phyloP scores from a whole-genome alignment of 2,797 vertebrate species.

The Hapalemur alaotrensis region DNA sequence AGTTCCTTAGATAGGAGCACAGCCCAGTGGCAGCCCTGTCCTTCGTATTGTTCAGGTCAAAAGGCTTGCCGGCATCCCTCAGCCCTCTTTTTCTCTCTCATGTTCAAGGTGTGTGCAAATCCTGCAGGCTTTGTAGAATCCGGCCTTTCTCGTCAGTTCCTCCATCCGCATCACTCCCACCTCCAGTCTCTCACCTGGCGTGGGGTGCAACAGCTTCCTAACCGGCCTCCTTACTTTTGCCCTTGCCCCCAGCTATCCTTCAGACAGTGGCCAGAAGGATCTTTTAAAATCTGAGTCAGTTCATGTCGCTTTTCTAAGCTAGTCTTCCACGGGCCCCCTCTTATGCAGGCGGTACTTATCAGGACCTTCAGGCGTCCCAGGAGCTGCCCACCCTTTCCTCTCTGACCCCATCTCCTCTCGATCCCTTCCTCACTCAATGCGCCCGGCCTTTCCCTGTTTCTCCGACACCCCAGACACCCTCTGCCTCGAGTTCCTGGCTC shows the following conservation, averaged over 20 bases:
- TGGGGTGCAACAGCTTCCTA: background rate
- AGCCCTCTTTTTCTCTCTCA: background rate
- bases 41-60: background rate
- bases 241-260: background rate
- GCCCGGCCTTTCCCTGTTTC: background rate
- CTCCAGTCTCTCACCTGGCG: background rate
- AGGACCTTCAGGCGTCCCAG: background rate
- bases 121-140: background rate
- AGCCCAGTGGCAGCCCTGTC: background rate
- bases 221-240: rapidly evolving
- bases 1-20: background rate
- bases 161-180: background rate
- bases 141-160: background rate
- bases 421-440: background rate
- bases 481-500: rapidly evolving
- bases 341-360: background rate
- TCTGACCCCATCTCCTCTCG: background rate
- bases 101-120: too few species aligned
- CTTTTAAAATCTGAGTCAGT: background rate
- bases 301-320: background rate
- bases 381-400: background rate
- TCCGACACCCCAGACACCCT: background rate
- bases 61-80: background rate
- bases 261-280: background rate
- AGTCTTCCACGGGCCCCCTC: background rate